phyloP scores from a whole-genome alignment of 2,113 vertebrate species.

The Lucifuga dentata region DNA sequence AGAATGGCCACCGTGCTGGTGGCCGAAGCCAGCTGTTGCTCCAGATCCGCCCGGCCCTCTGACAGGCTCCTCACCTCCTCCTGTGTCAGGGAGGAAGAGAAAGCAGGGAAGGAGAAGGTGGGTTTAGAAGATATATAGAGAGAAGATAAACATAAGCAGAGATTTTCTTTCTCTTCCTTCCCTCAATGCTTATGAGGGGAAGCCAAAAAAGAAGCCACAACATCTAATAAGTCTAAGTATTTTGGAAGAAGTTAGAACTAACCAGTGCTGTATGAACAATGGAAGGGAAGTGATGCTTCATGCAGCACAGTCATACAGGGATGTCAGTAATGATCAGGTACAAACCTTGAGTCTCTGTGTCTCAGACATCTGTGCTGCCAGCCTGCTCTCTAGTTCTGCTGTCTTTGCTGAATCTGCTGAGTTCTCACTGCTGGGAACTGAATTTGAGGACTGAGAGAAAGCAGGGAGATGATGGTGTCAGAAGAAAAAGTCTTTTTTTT shows the following conservation, averaged over 20 bases:
- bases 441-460: constrained; percentile 71
- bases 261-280: background rate
- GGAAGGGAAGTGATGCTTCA: no score
- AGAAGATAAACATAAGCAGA: no score
- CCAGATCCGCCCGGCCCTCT: constrained; percentile 83
- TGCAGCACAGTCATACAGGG: background rate
- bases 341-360: constrained; percentile 88
- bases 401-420: constrained; percentile 46
- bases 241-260: background rate
- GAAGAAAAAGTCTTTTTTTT: background rate
- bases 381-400: constrained; percentile 83
- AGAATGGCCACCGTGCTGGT: constrained; percentile 92
- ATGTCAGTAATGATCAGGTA: background rate
- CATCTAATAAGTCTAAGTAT: background rate
- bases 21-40: constrained; percentile 88
- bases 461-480: background rate
- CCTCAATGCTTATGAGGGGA: no score
- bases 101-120: background rate
- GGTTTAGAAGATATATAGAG: no score
- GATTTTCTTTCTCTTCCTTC: no score
- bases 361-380: constrained; percentile 83
- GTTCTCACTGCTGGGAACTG: constrained; percentile 55
- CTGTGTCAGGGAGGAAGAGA: constrained; percentile 65
- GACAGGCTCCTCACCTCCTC: constrained; percentile 82
- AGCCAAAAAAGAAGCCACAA: background rate